Evolutionary conservation across 2,113 vertebrate genomes (phyloP).

Genomic region (Vicugna pacos): DNA sequence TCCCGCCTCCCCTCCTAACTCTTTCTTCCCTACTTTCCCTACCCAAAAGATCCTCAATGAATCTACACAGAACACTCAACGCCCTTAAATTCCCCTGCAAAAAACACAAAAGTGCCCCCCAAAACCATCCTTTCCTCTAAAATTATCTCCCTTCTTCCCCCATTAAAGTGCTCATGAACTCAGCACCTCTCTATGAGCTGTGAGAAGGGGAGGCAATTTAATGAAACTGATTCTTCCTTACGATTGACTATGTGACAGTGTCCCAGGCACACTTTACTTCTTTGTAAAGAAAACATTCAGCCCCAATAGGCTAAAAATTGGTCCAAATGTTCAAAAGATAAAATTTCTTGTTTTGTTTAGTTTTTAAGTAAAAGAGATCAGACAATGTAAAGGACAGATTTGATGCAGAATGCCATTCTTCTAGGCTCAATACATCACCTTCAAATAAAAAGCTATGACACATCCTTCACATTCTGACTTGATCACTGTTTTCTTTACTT

Average conservation of each 20-base stretch:
- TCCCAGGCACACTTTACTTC: neutral
- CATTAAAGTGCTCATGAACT: neutral
- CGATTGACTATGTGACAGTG: neutral
- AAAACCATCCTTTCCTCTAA: neutral
- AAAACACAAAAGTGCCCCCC: neutral
- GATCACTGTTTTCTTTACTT: neutral
- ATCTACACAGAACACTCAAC: neutral
- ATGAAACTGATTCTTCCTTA: neutral
- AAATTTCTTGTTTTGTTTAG: neutral
- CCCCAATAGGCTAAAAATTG: neutral
- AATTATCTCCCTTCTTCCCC: neutral
- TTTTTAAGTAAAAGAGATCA: constrained; percentile 13
- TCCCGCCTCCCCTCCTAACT: neutral
- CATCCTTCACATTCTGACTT: neutral
- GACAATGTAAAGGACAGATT: neutral
- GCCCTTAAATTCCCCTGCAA: neutral
- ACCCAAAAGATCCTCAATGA: neutral
- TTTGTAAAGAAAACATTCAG: neutral
- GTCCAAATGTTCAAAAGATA: neutral
- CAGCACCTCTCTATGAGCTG: neutral
- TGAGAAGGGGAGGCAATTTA: neutral
- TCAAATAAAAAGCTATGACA: neutral
- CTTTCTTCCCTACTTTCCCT: neutral
- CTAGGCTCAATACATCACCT: neutral
- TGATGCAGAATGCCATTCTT: constrained; percentile 2